Evolutionary conservation across 2,888 invertebrate species (phyloP).

Genomic region (Neoaliturus tenellus): DNA sequence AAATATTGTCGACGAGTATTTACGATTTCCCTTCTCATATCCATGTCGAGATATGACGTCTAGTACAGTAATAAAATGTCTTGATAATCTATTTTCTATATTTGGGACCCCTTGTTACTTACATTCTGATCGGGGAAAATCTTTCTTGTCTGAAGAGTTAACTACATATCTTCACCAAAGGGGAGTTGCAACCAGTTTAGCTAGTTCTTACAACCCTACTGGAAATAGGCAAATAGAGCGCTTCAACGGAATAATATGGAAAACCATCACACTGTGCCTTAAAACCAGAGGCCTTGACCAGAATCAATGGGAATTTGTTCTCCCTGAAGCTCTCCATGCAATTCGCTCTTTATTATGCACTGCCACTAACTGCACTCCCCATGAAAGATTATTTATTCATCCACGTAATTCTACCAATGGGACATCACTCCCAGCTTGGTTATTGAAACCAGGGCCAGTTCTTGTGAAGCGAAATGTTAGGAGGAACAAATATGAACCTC

Average conservation of each 20-base stretch:
- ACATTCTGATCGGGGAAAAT: constrained; percentile 62
- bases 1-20: constrained; percentile 47
- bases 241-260: constrained; percentile 56
- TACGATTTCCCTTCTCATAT: constrained; percentile 34
- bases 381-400: constrained; percentile 44
- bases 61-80: constrained; percentile 58
- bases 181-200: constrained; percentile 61
- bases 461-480: constrained; percentile 59
- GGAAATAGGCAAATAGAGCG: constrained; percentile 18
- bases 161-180: constrained; percentile 57
- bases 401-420: constrained; percentile 59
- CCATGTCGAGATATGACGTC: constrained; percentile 54
- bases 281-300: constrained; percentile 3
- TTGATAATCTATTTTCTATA: constrained; percentile 55
- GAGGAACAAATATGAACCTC: constrained; percentile 60
- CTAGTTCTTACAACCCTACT: constrained; percentile 62
- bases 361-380: neutral
- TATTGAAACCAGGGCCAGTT: constrained; percentile 53
- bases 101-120: constrained; percentile 63
- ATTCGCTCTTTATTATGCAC: neutral
- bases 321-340: neutral
- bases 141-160: constrained; percentile 62
- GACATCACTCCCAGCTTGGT: constrained; percentile 61
- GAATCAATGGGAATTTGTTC: constrained; percentile 44
- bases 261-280: neutral